Evolutionary conservation across 2,888 invertebrate species (phyloP).

Genomic region (Phaedon cochleariae): DNA sequence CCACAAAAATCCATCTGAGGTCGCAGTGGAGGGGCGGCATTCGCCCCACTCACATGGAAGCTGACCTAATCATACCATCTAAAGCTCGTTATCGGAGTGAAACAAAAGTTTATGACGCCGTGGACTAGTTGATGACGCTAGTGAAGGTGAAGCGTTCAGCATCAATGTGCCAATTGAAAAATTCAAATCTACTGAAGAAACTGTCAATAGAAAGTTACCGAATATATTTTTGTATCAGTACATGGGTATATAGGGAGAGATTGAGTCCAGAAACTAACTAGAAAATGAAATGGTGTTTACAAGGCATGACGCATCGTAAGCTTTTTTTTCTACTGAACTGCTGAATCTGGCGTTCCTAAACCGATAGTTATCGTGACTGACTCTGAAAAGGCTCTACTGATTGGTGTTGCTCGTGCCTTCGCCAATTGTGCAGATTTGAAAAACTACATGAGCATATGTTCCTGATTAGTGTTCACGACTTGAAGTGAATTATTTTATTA

Average conservation of each 20-base stretch:
- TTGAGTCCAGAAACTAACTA: background rate
- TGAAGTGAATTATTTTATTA: background rate
- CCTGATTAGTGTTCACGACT: background rate
- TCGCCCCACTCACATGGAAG: no score
- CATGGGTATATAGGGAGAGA: background rate
- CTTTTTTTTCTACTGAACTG: slow-evolving; percentile 8
- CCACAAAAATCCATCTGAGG: no score
- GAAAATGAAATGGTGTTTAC: slow-evolving; percentile 4
- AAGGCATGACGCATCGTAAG: slow-evolving; percentile 10
- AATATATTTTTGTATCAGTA: no score
- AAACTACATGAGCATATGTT: slow-evolving; percentile 2
- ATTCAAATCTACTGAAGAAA: no score
- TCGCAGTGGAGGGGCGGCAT: no score
- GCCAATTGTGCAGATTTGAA: slow-evolving; percentile 11
- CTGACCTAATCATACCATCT: background rate
- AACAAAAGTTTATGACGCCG: background rate
- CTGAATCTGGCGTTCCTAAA: background rate
- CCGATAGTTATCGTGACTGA: background rate
- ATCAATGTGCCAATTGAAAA: background rate
- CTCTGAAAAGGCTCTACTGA: slow-evolving; percentile 5
- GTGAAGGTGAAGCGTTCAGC: background rate
- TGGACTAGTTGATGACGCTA: no score
- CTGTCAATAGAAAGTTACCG: background rate
- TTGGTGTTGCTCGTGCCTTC: slow-evolving; percentile 10
- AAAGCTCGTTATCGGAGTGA: background rate